Conservation (phyloP, 2,113 vertebrate genomes). For the Caranx ignobilis region DNA sequence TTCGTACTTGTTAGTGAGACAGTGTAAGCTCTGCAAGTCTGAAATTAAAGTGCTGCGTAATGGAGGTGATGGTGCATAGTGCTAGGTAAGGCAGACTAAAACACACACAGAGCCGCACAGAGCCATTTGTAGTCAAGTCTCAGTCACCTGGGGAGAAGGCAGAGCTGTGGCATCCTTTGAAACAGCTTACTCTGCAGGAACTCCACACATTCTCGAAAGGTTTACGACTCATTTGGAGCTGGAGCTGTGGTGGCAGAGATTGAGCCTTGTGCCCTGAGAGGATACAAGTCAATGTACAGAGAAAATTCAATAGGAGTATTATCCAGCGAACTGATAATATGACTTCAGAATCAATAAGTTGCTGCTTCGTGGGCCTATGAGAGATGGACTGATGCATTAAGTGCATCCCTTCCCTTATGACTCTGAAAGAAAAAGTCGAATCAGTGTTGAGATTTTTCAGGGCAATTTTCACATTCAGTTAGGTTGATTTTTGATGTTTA, state of each 20-base stretch:
- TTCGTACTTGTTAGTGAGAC: conserved; percentile 38
- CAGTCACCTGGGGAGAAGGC: conserved; percentile 59
- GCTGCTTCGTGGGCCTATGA: background rate
- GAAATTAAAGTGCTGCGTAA: conserved; percentile 42
- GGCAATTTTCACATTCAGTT: background rate
- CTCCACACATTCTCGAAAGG: conserved; percentile 50
- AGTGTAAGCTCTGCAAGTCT: conserved; percentile 33
- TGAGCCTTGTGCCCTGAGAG: conserved; percentile 57
- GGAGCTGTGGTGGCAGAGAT: conserved; percentile 47
- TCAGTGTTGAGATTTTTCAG: background rate
- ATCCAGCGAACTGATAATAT: conserved; percentile 45
- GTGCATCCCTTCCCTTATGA: conserved; percentile 8
- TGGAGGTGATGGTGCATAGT: conserved; percentile 46
- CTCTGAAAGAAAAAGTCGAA: background rate
- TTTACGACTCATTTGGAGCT: conserved; percentile 73
- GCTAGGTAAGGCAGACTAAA: conserved; percentile 23
- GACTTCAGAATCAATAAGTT: conserved; percentile 52
- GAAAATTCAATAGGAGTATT: conserved; percentile 39
- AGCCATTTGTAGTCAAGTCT: conserved; percentile 72
- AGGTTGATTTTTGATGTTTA: background rate
- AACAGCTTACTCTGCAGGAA: conserved; percentile 77
- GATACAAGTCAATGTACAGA: conserved; percentile 46
- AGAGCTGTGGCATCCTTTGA: conserved; percentile 60
- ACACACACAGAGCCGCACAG: conserved; percentile 52
- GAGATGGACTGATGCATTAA: conserved; percentile 22